These are phyloP conservation scores for Peromyscus melanophrys DNA, from an alignment of 2,797 vertebrate species.

Conservation along the genomic window DNA sequence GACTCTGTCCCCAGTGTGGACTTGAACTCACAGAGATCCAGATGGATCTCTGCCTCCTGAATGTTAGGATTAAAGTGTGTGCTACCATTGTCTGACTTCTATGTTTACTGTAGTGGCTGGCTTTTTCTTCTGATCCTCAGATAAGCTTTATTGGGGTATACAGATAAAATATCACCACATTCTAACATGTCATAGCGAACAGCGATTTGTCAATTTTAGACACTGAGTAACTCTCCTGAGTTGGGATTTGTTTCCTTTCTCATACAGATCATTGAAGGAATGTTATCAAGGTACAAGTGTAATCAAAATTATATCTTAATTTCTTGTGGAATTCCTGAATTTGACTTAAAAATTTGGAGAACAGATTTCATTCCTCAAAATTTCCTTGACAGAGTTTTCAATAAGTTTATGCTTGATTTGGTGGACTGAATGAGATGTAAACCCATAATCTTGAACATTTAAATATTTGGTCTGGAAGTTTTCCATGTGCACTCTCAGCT, in stretches of 20 bases:
- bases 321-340: background rate
- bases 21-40: too few species aligned
- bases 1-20: too few species aligned
- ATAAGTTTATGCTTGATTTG: background rate
- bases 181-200: background rate
- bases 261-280: background rate
- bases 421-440: background rate
- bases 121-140: too few species aligned
- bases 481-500: background rate
- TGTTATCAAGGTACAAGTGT: background rate
- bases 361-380: background rate
- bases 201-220: background rate
- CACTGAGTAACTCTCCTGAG: background rate
- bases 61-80: too few species aligned
- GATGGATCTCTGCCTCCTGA: too few species aligned
- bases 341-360: background rate
- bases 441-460: background rate
- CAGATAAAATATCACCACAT: too few species aligned
- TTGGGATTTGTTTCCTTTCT: background rate
- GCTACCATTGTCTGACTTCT: too few species aligned
- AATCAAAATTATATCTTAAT: background rate
- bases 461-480: background rate
- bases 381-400: background rate
- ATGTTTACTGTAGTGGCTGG: too few species aligned
- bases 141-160: too few species aligned